Evolutionary conservation across 2,888 invertebrate genomes (phyloP).

Genomic region (Acanthosepion lycidas): DNA sequence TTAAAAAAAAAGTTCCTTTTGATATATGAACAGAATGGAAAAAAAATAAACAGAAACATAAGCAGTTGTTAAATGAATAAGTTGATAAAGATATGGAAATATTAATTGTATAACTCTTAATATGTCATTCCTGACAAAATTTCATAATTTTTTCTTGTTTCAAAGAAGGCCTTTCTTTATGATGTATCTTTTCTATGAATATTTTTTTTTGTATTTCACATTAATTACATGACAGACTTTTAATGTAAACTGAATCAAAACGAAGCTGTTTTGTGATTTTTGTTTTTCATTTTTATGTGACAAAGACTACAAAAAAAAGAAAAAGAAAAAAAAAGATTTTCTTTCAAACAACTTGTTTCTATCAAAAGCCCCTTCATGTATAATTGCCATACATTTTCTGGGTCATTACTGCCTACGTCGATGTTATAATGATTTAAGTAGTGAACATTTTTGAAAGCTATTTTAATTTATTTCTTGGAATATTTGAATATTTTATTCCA

Average conservation of each 20-base stretch:
- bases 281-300: background rate
- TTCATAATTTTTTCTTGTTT: background rate
- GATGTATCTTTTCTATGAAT: background rate
- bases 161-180: background rate
- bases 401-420: background rate
- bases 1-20: background rate
- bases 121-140: background rate
- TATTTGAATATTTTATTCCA: background rate
- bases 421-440: background rate
- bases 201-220: background rate
- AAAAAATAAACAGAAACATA: background rate
- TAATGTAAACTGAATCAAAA: background rate
- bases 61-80: background rate
- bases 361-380: background rate
- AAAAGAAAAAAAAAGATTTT: background rate
- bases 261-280: background rate
- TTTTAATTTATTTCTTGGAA: too few relatives aligned
- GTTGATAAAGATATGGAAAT: background rate
- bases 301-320: background rate
- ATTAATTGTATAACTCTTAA: background rate
- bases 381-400: background rate
- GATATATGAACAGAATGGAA: background rate
- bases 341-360: background rate
- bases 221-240: background rate
- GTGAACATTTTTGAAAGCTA: too few relatives aligned